phyloP scores from a whole-genome alignment of 1,140 invertebrate genomes.

The Euschistus heros region DNA sequence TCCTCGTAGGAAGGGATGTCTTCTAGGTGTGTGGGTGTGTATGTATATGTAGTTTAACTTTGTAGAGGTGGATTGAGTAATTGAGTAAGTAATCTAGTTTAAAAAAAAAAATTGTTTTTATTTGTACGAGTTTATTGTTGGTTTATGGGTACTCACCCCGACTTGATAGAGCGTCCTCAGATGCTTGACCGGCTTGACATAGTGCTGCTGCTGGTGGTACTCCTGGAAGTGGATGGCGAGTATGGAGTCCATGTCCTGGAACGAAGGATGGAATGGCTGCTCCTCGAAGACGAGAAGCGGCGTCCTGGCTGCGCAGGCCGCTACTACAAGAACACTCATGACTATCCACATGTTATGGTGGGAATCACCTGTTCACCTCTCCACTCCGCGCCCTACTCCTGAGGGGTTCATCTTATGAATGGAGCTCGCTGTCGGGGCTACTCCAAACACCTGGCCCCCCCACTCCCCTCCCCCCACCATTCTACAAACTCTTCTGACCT shows the following conservation, averaged over 20 bases:
- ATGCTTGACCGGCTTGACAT: conserved; percentile 20
- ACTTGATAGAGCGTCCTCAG: conserved; percentile 22
- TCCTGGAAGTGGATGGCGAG: conserved; percentile 3
- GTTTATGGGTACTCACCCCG: conserved; percentile 15
- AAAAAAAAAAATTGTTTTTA: too few species aligned
- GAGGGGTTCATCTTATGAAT: conserved; percentile 20
- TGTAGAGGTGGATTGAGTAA: too few species aligned
- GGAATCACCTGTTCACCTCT: not conserved
- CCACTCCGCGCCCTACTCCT: not conserved
- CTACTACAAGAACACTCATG: not conserved
- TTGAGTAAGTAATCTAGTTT: too few species aligned
- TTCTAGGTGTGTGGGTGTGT: too few species aligned
- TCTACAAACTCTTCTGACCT: conserved; percentile 3
- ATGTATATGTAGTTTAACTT: too few species aligned
- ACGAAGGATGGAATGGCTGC: conserved; percentile 11
- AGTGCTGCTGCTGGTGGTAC: conserved; percentile 11
- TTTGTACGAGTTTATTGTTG: too few species aligned
- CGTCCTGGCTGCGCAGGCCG: not conserved
- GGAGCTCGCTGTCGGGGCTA: conserved; percentile 1
- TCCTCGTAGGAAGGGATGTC: too few species aligned
- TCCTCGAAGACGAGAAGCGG: conserved; percentile 22
- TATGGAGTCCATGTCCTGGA: conserved; percentile 16
- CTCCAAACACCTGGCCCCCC: conserved; percentile 13
- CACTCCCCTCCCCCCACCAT: conserved; percentile 16
- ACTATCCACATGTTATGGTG: not conserved